Base-by-base conservation (phyloP, 1,140 invertebrate species). In the Drosophila yakuba region DNA sequence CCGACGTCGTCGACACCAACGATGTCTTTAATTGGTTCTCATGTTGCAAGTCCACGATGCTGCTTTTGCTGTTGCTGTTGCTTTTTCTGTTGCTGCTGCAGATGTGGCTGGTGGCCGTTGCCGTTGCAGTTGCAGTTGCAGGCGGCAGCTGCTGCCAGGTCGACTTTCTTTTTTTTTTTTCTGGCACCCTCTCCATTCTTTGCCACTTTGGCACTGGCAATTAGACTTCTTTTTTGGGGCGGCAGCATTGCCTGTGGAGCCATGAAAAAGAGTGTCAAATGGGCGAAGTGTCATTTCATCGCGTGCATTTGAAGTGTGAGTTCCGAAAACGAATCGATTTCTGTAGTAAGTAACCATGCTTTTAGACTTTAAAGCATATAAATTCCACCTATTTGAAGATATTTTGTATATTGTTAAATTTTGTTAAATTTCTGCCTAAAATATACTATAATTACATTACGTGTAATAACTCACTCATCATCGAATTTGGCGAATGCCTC, bases 11-110 rank as follows among this genome's bases (percentile, higher is more conserved):
- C 74, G 76, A 60, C 71, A 71, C 60, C 75, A 78, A 76, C 83
- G 84, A 89, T 83, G 84, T 88, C 83, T 88, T 88, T 88, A 88
- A 88, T 88, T 88, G 83, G 83, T 88, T 88, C 83, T 88, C 83
- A 88, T 88, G 83, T 88, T 88, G 84, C 83, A 55, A 62, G 44
- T 59, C 54, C 66, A 60, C 62, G 63, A 47, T 48, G 55, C 56
- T 47, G 43, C 55, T 32, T 14, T 58, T 58, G 41, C 32, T 55
- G 20, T 39, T 51, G 44, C 44, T 12, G 20, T 39, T 51, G 44
- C 44, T 12, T 23, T 47, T 47, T 12, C 44, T 7, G 20, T 47
- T 23, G 44, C 47, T 43, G 35, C 36, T 35, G 39, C 47, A 11
- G 35, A 43, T 36, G 36, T 54, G 52, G 38, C 44, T 50, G 35